These are phyloP conservation scores for Psittacara wagleri DNA, from an alignment of 2,113 vertebrate genomes.

Conservation along the genomic window DNA sequence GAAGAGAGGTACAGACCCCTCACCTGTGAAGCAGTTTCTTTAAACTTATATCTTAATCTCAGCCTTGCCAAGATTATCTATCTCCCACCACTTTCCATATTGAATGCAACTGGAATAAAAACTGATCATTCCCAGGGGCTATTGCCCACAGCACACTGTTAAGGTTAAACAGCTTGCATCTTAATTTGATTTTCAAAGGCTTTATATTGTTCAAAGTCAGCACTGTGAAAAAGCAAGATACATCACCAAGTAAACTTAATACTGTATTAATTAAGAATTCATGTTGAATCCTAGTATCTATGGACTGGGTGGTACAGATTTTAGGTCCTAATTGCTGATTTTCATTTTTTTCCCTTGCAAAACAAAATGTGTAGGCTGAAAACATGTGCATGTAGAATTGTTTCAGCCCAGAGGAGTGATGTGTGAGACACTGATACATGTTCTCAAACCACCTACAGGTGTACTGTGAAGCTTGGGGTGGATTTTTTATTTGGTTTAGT, in stretches of 20 bases:
- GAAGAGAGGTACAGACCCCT: not conserved
- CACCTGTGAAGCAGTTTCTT: not conserved
- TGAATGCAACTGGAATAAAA: not conserved
- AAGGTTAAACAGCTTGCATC: not conserved
- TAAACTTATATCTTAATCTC: not conserved
- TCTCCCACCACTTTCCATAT: not conserved
- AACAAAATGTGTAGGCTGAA: not conserved
- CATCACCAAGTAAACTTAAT: not conserved
- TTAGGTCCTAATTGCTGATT: not conserved
- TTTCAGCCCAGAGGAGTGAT: not conserved
- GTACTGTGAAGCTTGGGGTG: not conserved
- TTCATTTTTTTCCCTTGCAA: not conserved
- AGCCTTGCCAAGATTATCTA: not conserved
- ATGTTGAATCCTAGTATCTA: not conserved
- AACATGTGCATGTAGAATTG: not conserved
- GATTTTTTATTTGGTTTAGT: not conserved
- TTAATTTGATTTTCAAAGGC: not conserved
- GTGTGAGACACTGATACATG: not conserved
- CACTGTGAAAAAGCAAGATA: not conserved
- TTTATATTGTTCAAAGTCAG: not conserved
- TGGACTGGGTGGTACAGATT: not conserved
- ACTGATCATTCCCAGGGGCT: not conserved
- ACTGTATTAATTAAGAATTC: not conserved
- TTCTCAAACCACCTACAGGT: not conserved
- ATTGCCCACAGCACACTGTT: not conserved